Conservation (phyloP, 2,113 vertebrate genomes). For the Aphelocoma coerulescens region DNA sequence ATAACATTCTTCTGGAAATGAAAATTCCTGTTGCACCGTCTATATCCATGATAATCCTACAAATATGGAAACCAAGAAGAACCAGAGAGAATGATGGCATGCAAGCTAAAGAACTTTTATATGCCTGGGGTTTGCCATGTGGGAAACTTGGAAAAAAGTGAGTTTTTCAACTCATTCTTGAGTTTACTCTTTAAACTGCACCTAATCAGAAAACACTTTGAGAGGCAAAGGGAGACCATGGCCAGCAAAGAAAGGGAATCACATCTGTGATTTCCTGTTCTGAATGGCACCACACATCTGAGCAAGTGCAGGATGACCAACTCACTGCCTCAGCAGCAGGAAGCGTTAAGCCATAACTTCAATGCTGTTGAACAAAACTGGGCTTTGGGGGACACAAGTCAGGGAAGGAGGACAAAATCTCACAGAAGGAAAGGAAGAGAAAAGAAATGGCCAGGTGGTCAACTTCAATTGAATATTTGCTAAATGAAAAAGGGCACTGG, state of each 20-base stretch:
- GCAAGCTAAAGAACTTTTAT: background rate
- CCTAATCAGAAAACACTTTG: background rate
- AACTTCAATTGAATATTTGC: background rate
- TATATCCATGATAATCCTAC: background rate
- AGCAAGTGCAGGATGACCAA: background rate
- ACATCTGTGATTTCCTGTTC: rapidly evolving
- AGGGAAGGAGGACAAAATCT: background rate
- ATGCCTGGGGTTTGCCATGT: background rate
- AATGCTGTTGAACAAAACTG: background rate
- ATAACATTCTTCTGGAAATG: background rate
- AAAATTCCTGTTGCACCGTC: background rate
- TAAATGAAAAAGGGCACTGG: background rate
- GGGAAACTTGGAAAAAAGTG: background rate
- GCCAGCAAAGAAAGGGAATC: background rate
- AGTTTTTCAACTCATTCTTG: background rate
- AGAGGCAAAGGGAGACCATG: background rate
- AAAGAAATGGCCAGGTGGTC: background rate
- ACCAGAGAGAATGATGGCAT: background rate
- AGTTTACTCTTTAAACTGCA: background rate
- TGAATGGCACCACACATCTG: background rate
- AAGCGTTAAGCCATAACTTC: background rate
- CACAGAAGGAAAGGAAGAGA: background rate
- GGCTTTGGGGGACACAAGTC: background rate
- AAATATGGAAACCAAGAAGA: background rate
- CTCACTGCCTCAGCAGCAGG: background rate